These are phyloP conservation scores for Laterallus jamaicensis DNA, from an alignment of 2,113 vertebrate genomes.

Conservation along the genomic window DNA sequence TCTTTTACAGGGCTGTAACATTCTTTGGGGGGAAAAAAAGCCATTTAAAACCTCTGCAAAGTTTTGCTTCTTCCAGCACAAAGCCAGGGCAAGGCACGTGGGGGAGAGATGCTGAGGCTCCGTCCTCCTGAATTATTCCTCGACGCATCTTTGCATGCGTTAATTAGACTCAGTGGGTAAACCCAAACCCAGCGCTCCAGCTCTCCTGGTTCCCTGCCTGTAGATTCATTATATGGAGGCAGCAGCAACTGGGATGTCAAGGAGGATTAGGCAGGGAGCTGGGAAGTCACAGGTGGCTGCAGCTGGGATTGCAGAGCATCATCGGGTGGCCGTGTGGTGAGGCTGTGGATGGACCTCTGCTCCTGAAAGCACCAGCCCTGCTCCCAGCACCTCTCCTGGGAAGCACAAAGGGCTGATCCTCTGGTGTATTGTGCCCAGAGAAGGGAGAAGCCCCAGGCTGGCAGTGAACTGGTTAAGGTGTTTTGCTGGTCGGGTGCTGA, in stretches of 20 bases:
- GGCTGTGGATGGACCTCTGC: background rate
- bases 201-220: background rate
- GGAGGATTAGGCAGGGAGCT: background rate
- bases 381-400: rapidly evolving
- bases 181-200: background rate
- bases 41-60: background rate
- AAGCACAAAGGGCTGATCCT: rapidly evolving
- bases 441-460: background rate
- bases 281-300: conserved; percentile 24
- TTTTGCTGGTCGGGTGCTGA: rapidly evolving
- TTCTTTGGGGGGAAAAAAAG: rapidly evolving
- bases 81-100: rapidly evolving
- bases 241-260: background rate
- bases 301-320: background rate
- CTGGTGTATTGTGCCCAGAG: rapidly evolving
- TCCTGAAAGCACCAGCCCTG: rapidly evolving
- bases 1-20: background rate
- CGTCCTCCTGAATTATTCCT: background rate
- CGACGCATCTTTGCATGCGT: background rate
- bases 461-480: background rate
- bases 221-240: background rate
- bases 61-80: rapidly evolving
- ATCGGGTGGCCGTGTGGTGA: rapidly evolving
- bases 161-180: conserved; percentile 11
- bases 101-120: rapidly evolving